Evolutionary conservation across 2,888 invertebrate species (phyloP), one percentile per base, ranked within the genome.

Genomic region (Argyresthia goedartella): DNA sequence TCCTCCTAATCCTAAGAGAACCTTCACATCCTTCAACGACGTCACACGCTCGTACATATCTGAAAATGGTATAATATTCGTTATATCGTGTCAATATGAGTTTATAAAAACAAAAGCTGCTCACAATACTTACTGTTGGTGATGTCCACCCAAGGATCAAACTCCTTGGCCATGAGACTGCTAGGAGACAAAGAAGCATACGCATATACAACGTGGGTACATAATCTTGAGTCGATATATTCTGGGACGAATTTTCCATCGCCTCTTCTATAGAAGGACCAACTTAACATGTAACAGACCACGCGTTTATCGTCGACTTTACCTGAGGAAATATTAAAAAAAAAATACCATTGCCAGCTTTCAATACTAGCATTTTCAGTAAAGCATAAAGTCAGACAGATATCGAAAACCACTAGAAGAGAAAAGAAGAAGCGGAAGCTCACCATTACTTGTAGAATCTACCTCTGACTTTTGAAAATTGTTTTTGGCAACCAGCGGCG

Each of bases 151-250:
- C 94, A 95, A 1, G 94, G 92, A 80, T 97, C 96, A 59, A 95
- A 95, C 54, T 95, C 91, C 54, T 93, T 92, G 11, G 95, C 89
- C 1, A 91, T 78, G 15, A 96, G 87, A 10, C 90, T 92, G 58
- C 94, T 92, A 0, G 95, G 93, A 63, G 96, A 93, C 52, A 97
- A 82, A 33, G 93, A 93, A 1, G 95, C 95, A 67, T 96, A 97
- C 0, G 97, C 96, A 64, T 97, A 97, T 13, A 97, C 90, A 0
- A 97, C 80, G 62, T 96, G 95, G 0, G 96, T 96, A 69, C 98
- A 98, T 0, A 97, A 88, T 51, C 89, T 85, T 0, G 92, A 88
- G 64, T 96, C 94, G 1, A 96, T 82, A 60, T 95, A 90, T 75
- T 96, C 96, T 0, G 96, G 96, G 0, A 93, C 92, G 70, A 94